Evolutionary conservation across 2,888 invertebrate genomes (phyloP).

Genomic region (Caenorhabditis parvicauda): DNA sequence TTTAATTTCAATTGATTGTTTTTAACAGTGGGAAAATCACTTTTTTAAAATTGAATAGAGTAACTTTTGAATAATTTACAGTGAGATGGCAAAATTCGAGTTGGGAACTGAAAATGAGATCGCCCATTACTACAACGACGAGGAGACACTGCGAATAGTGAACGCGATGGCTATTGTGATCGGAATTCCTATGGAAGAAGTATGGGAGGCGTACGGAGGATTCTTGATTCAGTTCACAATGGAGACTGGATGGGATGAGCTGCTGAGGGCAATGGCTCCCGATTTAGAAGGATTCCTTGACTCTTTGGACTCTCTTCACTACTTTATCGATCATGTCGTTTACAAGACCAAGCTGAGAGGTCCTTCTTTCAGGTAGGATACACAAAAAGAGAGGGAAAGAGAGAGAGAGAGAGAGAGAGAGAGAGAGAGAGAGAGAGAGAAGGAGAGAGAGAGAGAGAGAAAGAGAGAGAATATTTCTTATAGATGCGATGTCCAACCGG

Average conservation of each 20-base stretch:
- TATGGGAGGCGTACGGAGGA: constrained; percentile 62
- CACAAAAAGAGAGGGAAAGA: constrained; percentile 27
- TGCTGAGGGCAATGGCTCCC: constrained; percentile 57
- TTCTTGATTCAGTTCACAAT: constrained; percentile 62
- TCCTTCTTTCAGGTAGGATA: constrained; percentile 59
- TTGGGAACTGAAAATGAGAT: constrained; percentile 57
- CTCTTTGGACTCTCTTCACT: constrained; percentile 89
- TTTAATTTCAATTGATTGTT: background rate
- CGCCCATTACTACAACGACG: constrained; percentile 57
- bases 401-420: constrained; percentile 2
- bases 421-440: constrained; percentile 6
- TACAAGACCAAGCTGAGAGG: constrained; percentile 59
- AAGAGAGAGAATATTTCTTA: background rate
- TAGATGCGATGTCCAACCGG: constrained; percentile 48
- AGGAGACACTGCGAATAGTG: constrained; percentile 56
- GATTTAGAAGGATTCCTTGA: constrained; percentile 77
- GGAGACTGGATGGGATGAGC: constrained; percentile 62
- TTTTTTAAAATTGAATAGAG: too few species aligned
- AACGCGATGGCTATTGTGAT: constrained; percentile 57
- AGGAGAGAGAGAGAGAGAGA: too few species aligned
- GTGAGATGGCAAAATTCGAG: constrained; percentile 57
- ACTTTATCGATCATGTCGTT: constrained; percentile 59
- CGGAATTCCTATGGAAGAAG: constrained; percentile 58
- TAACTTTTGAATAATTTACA: constrained; percentile 22
- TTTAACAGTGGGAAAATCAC: too few species aligned